These are phyloP conservation scores for Scytalopus superciliaris DNA, from an alignment of 2,113 vertebrate genomes.

Conservation along the genomic window DNA sequence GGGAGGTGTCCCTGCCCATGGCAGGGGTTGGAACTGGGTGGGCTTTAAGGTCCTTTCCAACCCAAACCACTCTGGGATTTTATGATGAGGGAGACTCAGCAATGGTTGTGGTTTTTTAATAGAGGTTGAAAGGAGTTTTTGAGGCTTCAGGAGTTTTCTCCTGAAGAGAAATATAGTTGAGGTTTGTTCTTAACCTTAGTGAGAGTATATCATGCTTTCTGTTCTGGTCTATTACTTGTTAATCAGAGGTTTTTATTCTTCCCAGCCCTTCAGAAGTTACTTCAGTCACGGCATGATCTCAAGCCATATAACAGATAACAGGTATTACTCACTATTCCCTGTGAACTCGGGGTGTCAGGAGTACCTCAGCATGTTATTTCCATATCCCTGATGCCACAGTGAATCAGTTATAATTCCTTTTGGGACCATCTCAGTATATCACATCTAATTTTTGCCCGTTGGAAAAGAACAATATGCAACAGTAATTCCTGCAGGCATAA, in stretches of 20 bases:
- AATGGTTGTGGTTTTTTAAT: neutral
- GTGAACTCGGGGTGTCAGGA: neutral
- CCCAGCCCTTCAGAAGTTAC: constrained; percentile 90
- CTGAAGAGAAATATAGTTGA: neutral
- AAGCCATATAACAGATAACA: constrained; percentile 92
- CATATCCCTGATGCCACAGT: neutral
- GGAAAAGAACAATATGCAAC: neutral
- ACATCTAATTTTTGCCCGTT: neutral
- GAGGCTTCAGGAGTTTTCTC: neutral
- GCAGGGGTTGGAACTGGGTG: neutral
- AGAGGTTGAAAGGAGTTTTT: neutral
- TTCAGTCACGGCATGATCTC: constrained; percentile 95
- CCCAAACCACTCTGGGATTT: neutral
- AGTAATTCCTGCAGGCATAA: neutral
- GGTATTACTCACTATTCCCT: constrained; percentile 68
- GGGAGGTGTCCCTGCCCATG: neutral
- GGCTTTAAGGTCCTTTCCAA: neutral
- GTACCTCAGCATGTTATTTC: neutral
- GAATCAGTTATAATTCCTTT: neutral
- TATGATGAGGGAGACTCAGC: neutral
- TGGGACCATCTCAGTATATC: neutral
- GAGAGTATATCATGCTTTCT: neutral
- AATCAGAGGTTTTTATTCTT: neutral
- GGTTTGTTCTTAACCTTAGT: neutral
- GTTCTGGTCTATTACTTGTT: neutral